phyloP scores from a whole-genome alignment of 2,113 vertebrate genomes.

The Seriola rivoliana region DNA sequence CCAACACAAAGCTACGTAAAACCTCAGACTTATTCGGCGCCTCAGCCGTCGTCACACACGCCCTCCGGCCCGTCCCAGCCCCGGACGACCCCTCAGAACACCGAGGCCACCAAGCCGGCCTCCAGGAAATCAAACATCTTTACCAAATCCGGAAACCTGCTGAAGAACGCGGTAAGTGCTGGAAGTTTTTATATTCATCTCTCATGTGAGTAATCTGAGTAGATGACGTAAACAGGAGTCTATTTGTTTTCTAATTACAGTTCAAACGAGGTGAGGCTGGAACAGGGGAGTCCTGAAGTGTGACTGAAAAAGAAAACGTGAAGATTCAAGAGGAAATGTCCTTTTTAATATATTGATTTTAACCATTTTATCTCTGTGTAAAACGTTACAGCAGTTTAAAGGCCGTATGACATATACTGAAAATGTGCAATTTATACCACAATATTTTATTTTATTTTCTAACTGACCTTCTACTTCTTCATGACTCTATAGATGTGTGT shows the following conservation, averaged over 20 bases:
- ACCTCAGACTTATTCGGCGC: constrained; percentile 15
- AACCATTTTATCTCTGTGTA: too few species aligned
- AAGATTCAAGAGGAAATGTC: neutral
- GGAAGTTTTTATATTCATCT: too few species aligned
- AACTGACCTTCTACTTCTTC: too few species aligned
- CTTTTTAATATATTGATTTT: neutral
- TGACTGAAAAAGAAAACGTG: constrained; percentile 9
- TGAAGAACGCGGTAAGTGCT: constrained; percentile 78
- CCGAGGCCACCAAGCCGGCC: constrained; percentile 36
- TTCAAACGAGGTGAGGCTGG: constrained; percentile 79
- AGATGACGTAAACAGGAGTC: neutral
- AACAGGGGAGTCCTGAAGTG: constrained; percentile 67
- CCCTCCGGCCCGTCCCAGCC: constrained; percentile 9
- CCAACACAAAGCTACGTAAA: constrained; percentile 14
- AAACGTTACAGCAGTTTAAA: neutral
- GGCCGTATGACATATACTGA: neutral
- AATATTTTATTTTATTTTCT: neutral
- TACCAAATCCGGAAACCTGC: constrained; percentile 77
- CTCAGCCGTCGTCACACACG: neutral
- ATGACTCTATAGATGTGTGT: neutral
- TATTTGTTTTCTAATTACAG: constrained; percentile 57
- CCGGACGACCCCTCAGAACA: constrained; percentile 25
- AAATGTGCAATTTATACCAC: too few species aligned
- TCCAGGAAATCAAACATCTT: constrained; percentile 77
- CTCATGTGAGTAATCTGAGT: too few species aligned